These are phyloP conservation scores for Eulithis prunata DNA, from an alignment of 2,888 invertebrate species.

Conservation along the genomic window DNA sequence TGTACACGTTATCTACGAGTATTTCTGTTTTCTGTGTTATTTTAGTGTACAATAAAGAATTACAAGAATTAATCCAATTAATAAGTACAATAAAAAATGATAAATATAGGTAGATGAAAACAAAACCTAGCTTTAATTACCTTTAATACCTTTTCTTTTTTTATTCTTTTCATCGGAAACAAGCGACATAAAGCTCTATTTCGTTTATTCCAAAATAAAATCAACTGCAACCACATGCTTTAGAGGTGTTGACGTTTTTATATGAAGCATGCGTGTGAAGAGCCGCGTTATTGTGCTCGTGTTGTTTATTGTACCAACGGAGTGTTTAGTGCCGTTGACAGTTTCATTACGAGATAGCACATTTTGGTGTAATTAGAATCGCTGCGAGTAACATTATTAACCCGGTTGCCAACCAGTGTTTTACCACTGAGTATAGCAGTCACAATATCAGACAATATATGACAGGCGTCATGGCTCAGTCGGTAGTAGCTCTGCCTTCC, in stretches of 20 bases:
- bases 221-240: conserved; percentile 65
- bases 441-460: too few species aligned
- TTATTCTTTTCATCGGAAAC: conserved; percentile 23
- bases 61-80: too few species aligned
- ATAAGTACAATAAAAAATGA: too few species aligned
- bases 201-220: conserved; percentile 55
- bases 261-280: conserved; percentile 71
- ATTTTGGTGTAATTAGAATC: conserved; percentile 39
- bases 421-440: too few species aligned
- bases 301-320: conserved; percentile 74
- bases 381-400: conserved; percentile 23
- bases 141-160: background rate
- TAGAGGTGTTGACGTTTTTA: conserved; percentile 73
- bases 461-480: too few species aligned
- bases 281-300: conserved; percentile 73
- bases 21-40: too few species aligned
- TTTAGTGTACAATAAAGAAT: too few species aligned
- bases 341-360: conserved; percentile 64
- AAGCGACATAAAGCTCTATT: conserved; percentile 38
- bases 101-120: background rate
- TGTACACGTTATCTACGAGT: too few species aligned
- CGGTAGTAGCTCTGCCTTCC: too few species aligned
- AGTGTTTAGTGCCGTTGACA: conserved; percentile 73
- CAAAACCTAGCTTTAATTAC: too few species aligned
- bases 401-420: background rate